phyloP scores from a whole-genome alignment of 2,797 vertebrate genomes.

The Schizothorax lantsangensis region DNA sequence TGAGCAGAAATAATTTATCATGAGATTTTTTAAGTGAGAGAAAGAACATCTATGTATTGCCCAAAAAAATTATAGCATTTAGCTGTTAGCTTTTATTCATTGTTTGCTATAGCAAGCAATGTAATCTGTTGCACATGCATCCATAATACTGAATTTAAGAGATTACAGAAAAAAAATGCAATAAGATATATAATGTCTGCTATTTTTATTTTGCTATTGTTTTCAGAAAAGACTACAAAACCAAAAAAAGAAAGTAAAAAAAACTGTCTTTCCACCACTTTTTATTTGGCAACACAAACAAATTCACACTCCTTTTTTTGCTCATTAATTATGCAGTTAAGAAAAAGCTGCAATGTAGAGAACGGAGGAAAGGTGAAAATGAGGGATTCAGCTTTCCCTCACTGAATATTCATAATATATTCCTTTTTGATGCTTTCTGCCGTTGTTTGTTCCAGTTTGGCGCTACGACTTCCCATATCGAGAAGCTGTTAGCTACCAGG shows the following conservation, averaged over 20 bases:
- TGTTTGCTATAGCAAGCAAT: background rate
- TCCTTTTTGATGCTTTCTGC: slow-evolving; percentile 84
- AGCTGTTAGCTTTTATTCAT: slow-evolving; percentile 17
- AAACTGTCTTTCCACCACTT: slow-evolving; percentile 69
- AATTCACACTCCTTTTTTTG: slow-evolving; percentile 82
- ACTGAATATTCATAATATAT: slow-evolving; percentile 91
- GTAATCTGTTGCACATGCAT: background rate
- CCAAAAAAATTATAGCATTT: background rate
- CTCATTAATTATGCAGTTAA: slow-evolving; percentile 91
- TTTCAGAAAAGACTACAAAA: slow-evolving; percentile 64
- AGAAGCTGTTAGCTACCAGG: slow-evolving; percentile 77
- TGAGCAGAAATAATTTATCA: background rate
- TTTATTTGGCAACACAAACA: slow-evolving; percentile 80
- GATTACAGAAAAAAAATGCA: background rate
- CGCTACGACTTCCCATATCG: slow-evolving; percentile 78
- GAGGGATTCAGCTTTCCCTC: slow-evolving; percentile 77
- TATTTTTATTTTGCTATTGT: slow-evolving; percentile 52
- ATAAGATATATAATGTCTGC: background rate
- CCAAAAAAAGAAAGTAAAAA: slow-evolving; percentile 57
- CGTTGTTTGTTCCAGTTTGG: slow-evolving; percentile 85
- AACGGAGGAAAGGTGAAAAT: slow-evolving; percentile 87
- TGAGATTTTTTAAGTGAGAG: slow-evolving; percentile 3
- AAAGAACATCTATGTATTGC: background rate
- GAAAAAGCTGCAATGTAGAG: slow-evolving; percentile 85
- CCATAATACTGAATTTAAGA: background rate